Conservation (phyloP, 37 sponge, comb jelly and placozoan genomes). For the Lycopodina hypogea region DNA sequence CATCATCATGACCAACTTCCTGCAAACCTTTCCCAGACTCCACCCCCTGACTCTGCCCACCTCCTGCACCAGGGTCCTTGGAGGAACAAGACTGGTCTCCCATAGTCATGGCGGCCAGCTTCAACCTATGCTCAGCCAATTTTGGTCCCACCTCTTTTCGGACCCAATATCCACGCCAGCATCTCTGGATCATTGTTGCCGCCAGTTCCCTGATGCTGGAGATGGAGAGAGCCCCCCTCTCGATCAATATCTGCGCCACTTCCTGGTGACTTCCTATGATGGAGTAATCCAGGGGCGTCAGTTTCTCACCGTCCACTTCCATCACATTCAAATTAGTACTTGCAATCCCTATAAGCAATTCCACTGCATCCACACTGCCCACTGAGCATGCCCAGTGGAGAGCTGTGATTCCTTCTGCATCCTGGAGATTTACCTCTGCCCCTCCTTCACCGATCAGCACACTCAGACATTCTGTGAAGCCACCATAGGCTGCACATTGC, state of each 20-base stretch:
- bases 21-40: too few relatives aligned
- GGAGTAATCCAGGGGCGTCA: conserved; percentile 91
- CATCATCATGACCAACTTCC: neutral
- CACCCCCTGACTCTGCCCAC: neutral
- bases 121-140: neutral
- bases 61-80: neutral
- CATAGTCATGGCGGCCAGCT: neutral
- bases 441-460: conserved; percentile 56
- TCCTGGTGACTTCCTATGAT: conserved; percentile 82
- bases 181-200: conserved; percentile 42
- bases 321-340: conserved; percentile 75
- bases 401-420: conserved; percentile 78
- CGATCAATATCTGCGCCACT: conserved; percentile 77
- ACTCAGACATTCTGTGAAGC: conserved; percentile 56
- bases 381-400: conserved; percentile 87
- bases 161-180: conserved; percentile 29
- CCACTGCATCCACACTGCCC: conserved; percentile 59
- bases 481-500: conserved; percentile 85
- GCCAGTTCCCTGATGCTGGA: conserved; percentile 84
- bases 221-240: conserved; percentile 79
- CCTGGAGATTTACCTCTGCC: conserved; percentile 57
- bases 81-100: neutral
- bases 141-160: conserved; percentile 13
- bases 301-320: conserved; percentile 68
- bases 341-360: conserved; percentile 42